Evolutionary conservation across 1,140 invertebrate genomes (phyloP), one percentile per base, ranked within the genome.

Genomic region (Brachionus rotundiformis): DNA sequence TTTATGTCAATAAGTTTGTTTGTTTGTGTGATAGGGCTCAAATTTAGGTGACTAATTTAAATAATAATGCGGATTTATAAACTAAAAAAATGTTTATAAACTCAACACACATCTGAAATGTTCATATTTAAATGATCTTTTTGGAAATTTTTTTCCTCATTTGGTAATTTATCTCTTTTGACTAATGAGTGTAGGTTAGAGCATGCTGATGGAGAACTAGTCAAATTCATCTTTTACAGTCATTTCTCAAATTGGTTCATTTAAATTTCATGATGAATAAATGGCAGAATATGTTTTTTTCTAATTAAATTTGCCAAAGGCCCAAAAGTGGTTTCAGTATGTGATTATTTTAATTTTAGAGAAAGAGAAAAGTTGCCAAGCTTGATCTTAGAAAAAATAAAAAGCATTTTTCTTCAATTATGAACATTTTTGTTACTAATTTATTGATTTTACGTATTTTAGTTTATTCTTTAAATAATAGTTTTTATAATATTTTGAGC

Each of bases 1-100:
- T 54, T 54, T 54, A 54, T 54, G 47, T 54, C 47, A 54, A 54
- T 16, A 54, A 54, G 47, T 54, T 54, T 54, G 16, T 54, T 54
- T 54, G 16, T 54, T 54, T 54, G 47, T 54, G 47, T 23, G 16
- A 54, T 54, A 54, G 47, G 47, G 8, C 47, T 54, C n/a, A 41
- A 41, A 41, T 41, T 54, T 19, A 25, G n/a, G 47, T 54, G 19
- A 8, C 47, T 54, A 54, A 54, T 54, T 54, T 54, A 19, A 25
- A 54, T 54, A 54, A 19, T 19, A 54, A 54, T 25, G 7, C 47
- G n/a, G 47, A 8, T 54, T 54, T 6, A 41, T 41, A 54, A 54
- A 54, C 16, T 49, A 49, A 49, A n/a, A 49, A 49, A 16, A 19
- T 7, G 4, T 19, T n/a, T 16, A 54, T 54, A 25, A 54, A 54